Base-by-base conservation (phyloP, 2,797 vertebrate genomes). In the Champsocephalus esox region DNA sequence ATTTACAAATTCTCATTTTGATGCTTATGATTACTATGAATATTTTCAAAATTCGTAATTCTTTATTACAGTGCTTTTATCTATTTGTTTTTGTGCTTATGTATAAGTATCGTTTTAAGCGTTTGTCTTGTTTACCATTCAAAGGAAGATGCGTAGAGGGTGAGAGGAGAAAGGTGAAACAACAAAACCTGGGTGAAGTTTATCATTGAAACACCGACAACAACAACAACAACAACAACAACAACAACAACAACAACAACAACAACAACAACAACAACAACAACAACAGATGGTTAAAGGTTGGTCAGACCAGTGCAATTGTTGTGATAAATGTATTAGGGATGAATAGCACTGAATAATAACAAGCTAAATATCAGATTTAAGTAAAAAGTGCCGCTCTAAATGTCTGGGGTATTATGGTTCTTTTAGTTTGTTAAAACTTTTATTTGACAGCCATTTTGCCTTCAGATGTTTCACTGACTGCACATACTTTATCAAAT, bases 361-460 rank as follows among this genome's bases (percentile, higher is more conserved):
- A 3, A 14, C n/a, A 48, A 65, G 1, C 24, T 34, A 10, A 44
- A 43, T 1, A n/a, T 1, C 56, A 3, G 12, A 57, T 54, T 54
- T 8, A 63, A 51, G 50, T 3, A 58, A 11, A 6, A 52, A n/a
- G 32, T 34, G 19, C 49, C n/a, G 6, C 5, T 63, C 4, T 58
- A 50, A 13, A 66, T 60, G 32, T 19, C 28, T 41, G 5, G 2
- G 3, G 0, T 24, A 41, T 60, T 46, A 17, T 38, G 65, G 49
- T 62, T 38, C 21, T 44, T 62, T 46, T 46, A 60, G 43, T 68
- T 74, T 51, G 79, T 61, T 81, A 71, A 78, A 48, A 66, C 77
- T 66, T 70, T 83, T 77, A 52, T 73, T 67, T 68, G 21, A 54
- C 62, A 66, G 63, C 54, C 65, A 70, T 56, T 78, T 74, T 65